Evolutionary conservation across 1,140 invertebrate genomes (phyloP), one percentile per base, ranked within the genome.

Genomic region (Phortica variegata): DNA sequence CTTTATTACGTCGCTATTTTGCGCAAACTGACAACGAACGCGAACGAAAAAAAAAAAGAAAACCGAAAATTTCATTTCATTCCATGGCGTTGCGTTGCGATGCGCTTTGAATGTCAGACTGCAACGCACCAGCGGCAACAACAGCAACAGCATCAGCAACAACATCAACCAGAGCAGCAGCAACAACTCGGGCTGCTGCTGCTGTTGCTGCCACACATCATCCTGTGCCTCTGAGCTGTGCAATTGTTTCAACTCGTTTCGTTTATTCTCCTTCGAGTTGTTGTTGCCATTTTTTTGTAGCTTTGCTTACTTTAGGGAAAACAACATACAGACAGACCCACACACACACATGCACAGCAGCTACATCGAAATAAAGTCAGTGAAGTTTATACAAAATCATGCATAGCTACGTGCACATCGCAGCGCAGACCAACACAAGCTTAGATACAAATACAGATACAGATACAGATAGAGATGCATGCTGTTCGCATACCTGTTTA

Each of bases 231-330:
- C 46, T 20, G 41, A 37, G 46, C 21, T 15, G 19, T 21, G 33
- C 12, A 34, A n/a, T 21, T 42, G 39, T 34, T 39, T 36, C 29
- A 36, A 16, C 17, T 19, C 16, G 54, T 61, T 56, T 59, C 49
- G 58, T 39, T 19, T 56, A 52, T 47, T 33, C 48, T 61, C 33
- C 21, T 38, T 33, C 49, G 23, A 39, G 46, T 40, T 45, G 52
- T 54, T 54, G 50, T 31, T 52, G 52, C 57, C 43, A 41, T 58
- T 17, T 41, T 50, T 7, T 12, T 29, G 6, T 29, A 7, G 26
- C 6, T 12, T 29, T 29, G 12, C 12, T 6, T 29, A 12, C 12
- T 12, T 29, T 29, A 6, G 26, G 6, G 26, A 7, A 7, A 12
- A 60, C 56, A 56, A n/a, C n/a, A n/a, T n/a, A n/a, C n/a, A n/a